A percentile compares a stretch with the other conserved stretches of the same genome.
phyloP scores from a whole-genome alignment of 2,797 vertebrate genomes.

The Enteromius mattozi region DNA sequence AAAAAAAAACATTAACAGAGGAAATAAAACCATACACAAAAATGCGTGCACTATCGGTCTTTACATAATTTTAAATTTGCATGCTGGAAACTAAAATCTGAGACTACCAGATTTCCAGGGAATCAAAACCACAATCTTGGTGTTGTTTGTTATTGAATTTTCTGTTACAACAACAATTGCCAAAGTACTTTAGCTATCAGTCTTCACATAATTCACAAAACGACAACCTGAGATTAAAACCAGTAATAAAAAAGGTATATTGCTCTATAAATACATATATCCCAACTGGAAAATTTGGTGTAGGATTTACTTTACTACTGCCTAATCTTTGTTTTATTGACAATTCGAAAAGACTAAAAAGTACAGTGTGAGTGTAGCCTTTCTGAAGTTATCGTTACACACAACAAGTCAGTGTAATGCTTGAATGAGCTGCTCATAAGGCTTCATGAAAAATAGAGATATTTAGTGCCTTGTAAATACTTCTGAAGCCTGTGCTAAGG shows the following conservation, averaged over 20 bases:
- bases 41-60: no score
- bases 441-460: conserved; percentile 11
- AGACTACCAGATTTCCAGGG: not conserved
- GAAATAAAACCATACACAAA: not conserved
- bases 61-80: not conserved
- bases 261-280: not conserved
- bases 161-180: not conserved
- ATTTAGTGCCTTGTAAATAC: conserved; percentile 22
- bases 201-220: not conserved
- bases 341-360: not conserved
- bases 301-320: not conserved
- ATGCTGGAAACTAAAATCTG: not conserved
- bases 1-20: not conserved
- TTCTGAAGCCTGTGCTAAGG: conserved; percentile 41
- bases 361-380: not conserved
- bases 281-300: not conserved
- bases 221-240: not conserved
- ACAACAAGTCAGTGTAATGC: not conserved
- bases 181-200: not conserved
- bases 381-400: not conserved
- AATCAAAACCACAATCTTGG: not conserved
- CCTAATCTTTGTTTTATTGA: not conserved
- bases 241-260: not conserved
- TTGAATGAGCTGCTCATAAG: not conserved
- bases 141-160: not conserved